Base-by-base conservation (phyloP, 2,113 vertebrate species). In the Pampusana beccarii region DNA sequence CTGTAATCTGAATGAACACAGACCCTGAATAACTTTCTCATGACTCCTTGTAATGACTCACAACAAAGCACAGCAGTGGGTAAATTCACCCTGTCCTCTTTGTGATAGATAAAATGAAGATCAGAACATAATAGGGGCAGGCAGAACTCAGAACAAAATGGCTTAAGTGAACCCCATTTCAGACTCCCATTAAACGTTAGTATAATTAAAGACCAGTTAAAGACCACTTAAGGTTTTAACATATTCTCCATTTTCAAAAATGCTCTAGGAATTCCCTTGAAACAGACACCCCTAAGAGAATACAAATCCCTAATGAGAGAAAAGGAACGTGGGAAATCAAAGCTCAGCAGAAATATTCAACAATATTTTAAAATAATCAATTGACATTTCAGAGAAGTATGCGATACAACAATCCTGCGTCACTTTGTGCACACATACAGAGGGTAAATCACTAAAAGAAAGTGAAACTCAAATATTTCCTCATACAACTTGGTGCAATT, bases 371-470 rank as follows among this genome's bases (percentile, higher is more conserved):
- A 94, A 64, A 82, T 10, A 69, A 82, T n/a, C 48, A 56, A 21
- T 62, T 31, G 9, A 25, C 23, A 74, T 13, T 42, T 88, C 72
- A 74, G 67, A 69, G 20, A 42, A 57, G 9, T 33, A 33, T 1
- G 2, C 2, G 4, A 73, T 33, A 25, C 1, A 1, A 20, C 51
- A 46, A 60, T 12, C 42, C 36, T 44, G 44, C 9, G 4, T 36
- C 10, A 1, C 42, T 64, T 19, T 5, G 10, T 18, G 26, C 7
- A 4, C 9, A 13, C 14, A 16, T 3, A 1, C 1, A 3, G 19
- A 88, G n/a, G 10, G 16, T 33, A 90, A 94, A 80, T 38, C 40
- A 40, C 36, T 17, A 46, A 44, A 28, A 84, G 48, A 96, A 93
- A 93, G 53, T 57, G 88, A 93, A 96, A 93, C 79, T 48, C 72